Evolutionary conservation across 2,888 invertebrate genomes (phyloP).

Genomic region (Trichogramma dendrolimi): DNA sequence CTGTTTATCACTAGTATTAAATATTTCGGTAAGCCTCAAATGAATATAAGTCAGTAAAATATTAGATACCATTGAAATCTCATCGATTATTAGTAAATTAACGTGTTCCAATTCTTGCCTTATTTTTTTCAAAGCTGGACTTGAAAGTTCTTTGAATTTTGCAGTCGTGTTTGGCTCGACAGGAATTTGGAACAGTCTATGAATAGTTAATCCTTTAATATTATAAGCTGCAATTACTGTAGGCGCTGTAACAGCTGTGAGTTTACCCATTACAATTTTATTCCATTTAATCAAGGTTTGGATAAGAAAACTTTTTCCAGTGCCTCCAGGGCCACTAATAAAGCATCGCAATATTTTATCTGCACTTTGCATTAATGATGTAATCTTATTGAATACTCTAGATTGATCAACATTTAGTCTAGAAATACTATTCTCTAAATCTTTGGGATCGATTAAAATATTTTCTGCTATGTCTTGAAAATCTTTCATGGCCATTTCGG

Average conservation of each 20-base stretch:
- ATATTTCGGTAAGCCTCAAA: constrained; percentile 37
- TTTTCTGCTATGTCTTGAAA: constrained; percentile 23
- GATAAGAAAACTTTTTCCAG: constrained; percentile 41
- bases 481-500: constrained; percentile 34
- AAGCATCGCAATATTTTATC: constrained; percentile 28
- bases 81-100: constrained; percentile 38
- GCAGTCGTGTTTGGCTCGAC: constrained; percentile 39
- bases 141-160: constrained; percentile 37
- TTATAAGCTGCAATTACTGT: constrained; percentile 45
- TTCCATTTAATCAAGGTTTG: constrained; percentile 37
- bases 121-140: constrained; percentile 32
- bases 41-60: constrained; percentile 34
- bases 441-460: background rate
- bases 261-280: constrained; percentile 32
- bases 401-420: constrained; percentile 31
- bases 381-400: constrained; percentile 30
- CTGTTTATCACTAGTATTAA: constrained; percentile 34
- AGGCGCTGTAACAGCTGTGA: constrained; percentile 37
- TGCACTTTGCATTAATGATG: constrained; percentile 12
- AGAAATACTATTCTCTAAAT: constrained; percentile 27
- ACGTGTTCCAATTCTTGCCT: constrained; percentile 36
- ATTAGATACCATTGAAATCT: constrained; percentile 37
- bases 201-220: constrained; percentile 41
- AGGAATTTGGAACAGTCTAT: constrained; percentile 33
- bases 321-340: constrained; percentile 38